Evolutionary conservation across 2,113 vertebrate species (phyloP), one percentile per base, ranked within the genome.

Genomic region (Xyliphius kryptos): DNA sequence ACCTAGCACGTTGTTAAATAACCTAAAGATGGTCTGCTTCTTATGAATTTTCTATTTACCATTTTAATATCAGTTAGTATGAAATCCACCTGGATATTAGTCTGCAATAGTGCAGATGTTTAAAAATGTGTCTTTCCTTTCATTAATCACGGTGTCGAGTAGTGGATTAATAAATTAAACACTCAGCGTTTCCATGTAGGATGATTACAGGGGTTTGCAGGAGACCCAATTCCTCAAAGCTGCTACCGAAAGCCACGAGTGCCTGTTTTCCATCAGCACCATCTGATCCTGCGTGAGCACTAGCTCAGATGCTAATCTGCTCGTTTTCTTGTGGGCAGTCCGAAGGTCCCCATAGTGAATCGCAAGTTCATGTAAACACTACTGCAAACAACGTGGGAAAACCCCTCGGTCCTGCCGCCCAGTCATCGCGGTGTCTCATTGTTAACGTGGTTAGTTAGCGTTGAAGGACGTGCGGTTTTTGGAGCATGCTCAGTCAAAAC

Each of bases 401-500:
- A 62, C 14, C 52, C 52, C 46, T 63, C 56, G 38, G 61, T 52
- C 64, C 68, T 63, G 20, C 51, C 21, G 63, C 60, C 46, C 21
- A 21, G 65, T 79, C 66, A 57, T 74, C 70, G 58, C 47, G 65
- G 58, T 11, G 4, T 70, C 69, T 66, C 66, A 64, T 77, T 56
- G 17, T 36, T 77, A 56, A 57, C 69, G 70, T 63, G 81, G 77
- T 73, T 71, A 66, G 67, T 54, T 36, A 69, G 76, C 74, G 70
- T 13, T 48, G 69, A 37, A 44, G 36, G 36, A 46, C 44, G 9
- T 68, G 76, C 67, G 76, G 76, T 80, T 75, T 79, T 72, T 80
- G 77, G 67, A 76, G 66, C 17, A 60, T 22, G 61, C 66, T 59
- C 20, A 50, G 68, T 59, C 20, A 50, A 67, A 49, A 21, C 22